Base-by-base conservation (phyloP, 2,888 invertebrate species). In the Callinectes sapidus region DNA sequence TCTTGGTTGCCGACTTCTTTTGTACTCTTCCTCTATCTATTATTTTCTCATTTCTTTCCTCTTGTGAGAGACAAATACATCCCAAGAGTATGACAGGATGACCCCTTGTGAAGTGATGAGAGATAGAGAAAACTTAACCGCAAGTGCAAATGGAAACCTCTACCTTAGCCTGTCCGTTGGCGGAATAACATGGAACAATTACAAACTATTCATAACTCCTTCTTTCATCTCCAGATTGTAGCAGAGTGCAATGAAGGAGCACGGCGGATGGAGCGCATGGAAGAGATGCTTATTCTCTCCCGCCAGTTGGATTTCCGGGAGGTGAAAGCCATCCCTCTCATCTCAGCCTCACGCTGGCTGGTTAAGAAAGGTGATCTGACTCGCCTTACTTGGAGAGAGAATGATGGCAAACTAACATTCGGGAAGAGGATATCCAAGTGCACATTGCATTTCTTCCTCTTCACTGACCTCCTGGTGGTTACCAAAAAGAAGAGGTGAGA, bases 161-260 rank as follows among this genome's bases (percentile, higher is more conserved):
- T 48, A 10, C 48, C 48, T 48, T 48, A 10, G 48, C 48, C 10
- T 48, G 8, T 48, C 48, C 48, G 10, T 48, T 48, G 8, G 10
- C 0, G 5, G 48, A 48, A 48, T 48, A 48, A 48, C 48, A 0
- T 48, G 48, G 6, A 48, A 48, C 48, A 48, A 48, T 48, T 48
- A 8, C 10, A 48, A 48, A 48, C 28, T 71, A 71, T 6, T n/a
- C n/a, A 13, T n/a, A 23, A 71, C 10, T 10, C 13, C 71, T 71
- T 23, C 28, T 6, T 71, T 71, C 90, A 87, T 91, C 95, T 95
- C 32, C 96, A 98, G 97, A 97, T 98, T 95, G 99, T 98, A 54
- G 97, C 97, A 18, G 97, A 98, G 95, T 99, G 99, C 96, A 99
- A 99, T 96, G 99, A 99, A 96, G 99, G 98, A 77, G 99, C 99